Percentiles rank a stretch among this genome's conserved stretches.
These are phyloP conservation scores for Latrodectus hesperus DNA, from an alignment of 2,888 invertebrate genomes.

Conservation along the genomic window DNA sequence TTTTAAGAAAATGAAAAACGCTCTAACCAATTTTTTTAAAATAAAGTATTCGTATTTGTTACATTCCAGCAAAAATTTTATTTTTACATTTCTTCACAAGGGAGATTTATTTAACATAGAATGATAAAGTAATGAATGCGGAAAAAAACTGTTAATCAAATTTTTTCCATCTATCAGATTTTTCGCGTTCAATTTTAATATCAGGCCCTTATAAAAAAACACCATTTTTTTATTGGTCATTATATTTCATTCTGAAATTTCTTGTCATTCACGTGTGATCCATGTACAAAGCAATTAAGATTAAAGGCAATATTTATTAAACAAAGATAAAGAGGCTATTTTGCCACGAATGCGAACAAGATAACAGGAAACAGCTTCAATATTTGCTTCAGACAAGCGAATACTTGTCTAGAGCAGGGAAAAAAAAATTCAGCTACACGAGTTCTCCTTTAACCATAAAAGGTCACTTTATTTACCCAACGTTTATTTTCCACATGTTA, in stretches of 20 bases:
- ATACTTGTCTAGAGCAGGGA: neutral
- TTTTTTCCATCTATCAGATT: too few species aligned
- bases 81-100: too few species aligned
- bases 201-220: neutral
- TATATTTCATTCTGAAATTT: too few species aligned
- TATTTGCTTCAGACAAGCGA: neutral
- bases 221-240: too few species aligned
- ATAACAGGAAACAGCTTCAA: neutral
- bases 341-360: neutral
- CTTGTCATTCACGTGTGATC: too few species aligned
- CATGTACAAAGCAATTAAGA: neutral
- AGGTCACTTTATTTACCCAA: constrained; percentile 12
- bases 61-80: too few species aligned
- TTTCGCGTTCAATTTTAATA: neutral
- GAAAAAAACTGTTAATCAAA: too few species aligned
- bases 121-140: too few species aligned
- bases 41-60: too few species aligned
- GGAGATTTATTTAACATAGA: too few species aligned
- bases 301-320: neutral
- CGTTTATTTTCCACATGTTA: constrained; percentile 24
- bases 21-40: too few species aligned
- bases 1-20: too few species aligned
- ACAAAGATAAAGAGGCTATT: neutral
- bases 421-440: neutral
- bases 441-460: constrained; percentile 12